Evolutionary conservation across 1,140 invertebrate species (phyloP), one percentile per base, ranked within the genome.

Genomic region (Micrasema minimum): DNA sequence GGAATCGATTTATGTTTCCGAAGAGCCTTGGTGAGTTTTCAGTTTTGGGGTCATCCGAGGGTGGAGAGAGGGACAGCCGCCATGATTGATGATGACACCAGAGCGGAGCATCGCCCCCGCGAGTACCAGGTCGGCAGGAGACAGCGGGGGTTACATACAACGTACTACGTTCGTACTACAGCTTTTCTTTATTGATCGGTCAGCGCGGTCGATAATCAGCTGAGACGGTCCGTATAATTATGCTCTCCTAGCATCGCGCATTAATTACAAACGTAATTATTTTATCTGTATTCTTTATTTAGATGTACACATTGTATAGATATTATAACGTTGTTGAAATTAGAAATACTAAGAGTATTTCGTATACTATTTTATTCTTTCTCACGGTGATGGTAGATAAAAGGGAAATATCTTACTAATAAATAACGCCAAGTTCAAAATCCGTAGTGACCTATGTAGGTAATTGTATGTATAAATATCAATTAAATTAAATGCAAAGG

Each of bases 61-160:
- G 55, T 31, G n/a, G n/a, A 35, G 67, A 62, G 57, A 46, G 43
- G 62, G 66, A 51, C 66, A 50, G 51, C 50, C 31, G 51, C 16
- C 31, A 62, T 69, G 67, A 69, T 69, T 69, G 67, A 69, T 69
- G 57, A 51, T 69, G 67, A 69, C 67, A 69, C 55, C 67, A 22
- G 67, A 37, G 22, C 35, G 43, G 43, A 69, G 55, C 67, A 53
- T 53, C 67, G 65, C 65, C 65, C 37, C 35, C 35, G 65, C 48
- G 31, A 45, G 14, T 45, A 23, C 62, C 62, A 65, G 62, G 62
- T 43, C 62, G 62, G 46, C 62, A 65, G 62, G 62, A 50, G 31
- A 50, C 43, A 46, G 43, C 45, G 46, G 46, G 62, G 46, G 62
- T 46, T 61, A 37, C 38, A 61, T 7, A 31, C 26, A 20, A 31